These are phyloP conservation scores for Acromyrmex heyeri DNA, from an alignment of 1,140 invertebrate species.

Conservation along the genomic window DNA sequence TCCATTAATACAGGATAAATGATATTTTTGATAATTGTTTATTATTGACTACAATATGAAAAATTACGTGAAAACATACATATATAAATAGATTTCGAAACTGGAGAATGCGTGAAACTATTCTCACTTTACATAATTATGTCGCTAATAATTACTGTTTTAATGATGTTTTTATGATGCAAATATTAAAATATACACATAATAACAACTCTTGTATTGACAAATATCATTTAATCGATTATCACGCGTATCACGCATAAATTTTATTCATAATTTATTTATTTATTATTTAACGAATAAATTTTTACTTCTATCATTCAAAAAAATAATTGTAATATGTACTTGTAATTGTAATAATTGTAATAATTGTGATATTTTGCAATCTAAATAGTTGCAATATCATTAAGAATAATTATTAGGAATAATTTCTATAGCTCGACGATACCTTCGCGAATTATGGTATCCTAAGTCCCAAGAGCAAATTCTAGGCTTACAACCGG, in stretches of 20 bases:
- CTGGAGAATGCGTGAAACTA: neutral
- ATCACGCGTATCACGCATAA: neutral
- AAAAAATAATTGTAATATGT: slow-evolving; percentile 1
- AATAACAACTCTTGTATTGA: neutral
- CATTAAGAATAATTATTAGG: slow-evolving; percentile 9
- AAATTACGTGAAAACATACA: slow-evolving; percentile 13
- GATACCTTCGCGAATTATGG: slow-evolving; percentile 21
- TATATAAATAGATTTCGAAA: slow-evolving; percentile 18
- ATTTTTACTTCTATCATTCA: neutral
- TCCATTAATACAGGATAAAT: neutral
- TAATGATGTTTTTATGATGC: slow-evolving; percentile 14
- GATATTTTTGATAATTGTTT: slow-evolving; percentile 8
- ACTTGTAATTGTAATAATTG: too few species aligned
- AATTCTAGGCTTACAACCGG: slow-evolving; percentile 44
- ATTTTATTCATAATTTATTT: neutral
- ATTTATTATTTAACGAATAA: neutral
- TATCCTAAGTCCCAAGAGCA: slow-evolving; percentile 38
- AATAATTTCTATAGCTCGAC: neutral
- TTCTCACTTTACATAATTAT: neutral
- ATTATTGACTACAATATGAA: slow-evolving; percentile 18
- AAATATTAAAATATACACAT: neutral
- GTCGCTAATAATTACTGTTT: neutral
- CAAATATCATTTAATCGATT: neutral
- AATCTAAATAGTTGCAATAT: neutral
- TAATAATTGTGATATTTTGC: neutral